Conservation (phyloP, 1,140 invertebrate genomes). For the Aphelinus atriplicis region DNA sequence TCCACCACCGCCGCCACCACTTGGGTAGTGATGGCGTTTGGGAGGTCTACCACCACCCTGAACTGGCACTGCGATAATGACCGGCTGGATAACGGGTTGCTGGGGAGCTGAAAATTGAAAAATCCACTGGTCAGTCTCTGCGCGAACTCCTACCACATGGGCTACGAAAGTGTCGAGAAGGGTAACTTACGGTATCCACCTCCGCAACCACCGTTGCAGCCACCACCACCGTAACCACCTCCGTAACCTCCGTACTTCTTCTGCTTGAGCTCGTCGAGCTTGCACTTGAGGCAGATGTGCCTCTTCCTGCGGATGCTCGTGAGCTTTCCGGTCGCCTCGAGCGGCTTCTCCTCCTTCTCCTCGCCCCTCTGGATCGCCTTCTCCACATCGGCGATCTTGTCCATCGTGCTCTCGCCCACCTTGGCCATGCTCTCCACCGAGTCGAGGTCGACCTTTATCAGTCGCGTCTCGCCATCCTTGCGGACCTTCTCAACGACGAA, state of each 20-base stretch:
- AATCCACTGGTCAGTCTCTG: too few relatives aligned
- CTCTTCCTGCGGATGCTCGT: constrained; percentile 54
- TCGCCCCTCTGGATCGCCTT: constrained; percentile 9
- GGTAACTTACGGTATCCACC: constrained; percentile 15
- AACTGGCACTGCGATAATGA: too few relatives aligned
- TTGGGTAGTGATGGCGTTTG: constrained; percentile 5
- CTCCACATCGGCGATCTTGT: neutral
- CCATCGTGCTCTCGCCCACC: constrained; percentile 29
- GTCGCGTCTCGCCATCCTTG: constrained; percentile 47
- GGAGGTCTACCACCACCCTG: neutral
- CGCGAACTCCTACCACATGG: too few relatives aligned
- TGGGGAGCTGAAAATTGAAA: too few relatives aligned
- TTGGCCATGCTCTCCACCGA: constrained; percentile 43
- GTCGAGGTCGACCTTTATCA: constrained; percentile 54
- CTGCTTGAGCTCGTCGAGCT: constrained; percentile 38
- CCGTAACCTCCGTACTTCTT: constrained; percentile 2
- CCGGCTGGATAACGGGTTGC: too few relatives aligned
- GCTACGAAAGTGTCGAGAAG: neutral
- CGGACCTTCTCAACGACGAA: constrained; percentile 55
- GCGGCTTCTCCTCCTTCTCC: constrained; percentile 13
- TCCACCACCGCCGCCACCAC: constrained; percentile 24
- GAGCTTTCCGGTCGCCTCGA: constrained; percentile 37
- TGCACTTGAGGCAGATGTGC: constrained; percentile 49
- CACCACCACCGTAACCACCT: constrained; percentile 10
- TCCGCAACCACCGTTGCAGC: constrained; percentile 39